phyloP scores from a whole-genome alignment of 2,888 invertebrate genomes.

The Venustoraphidia nigricollis region DNA sequence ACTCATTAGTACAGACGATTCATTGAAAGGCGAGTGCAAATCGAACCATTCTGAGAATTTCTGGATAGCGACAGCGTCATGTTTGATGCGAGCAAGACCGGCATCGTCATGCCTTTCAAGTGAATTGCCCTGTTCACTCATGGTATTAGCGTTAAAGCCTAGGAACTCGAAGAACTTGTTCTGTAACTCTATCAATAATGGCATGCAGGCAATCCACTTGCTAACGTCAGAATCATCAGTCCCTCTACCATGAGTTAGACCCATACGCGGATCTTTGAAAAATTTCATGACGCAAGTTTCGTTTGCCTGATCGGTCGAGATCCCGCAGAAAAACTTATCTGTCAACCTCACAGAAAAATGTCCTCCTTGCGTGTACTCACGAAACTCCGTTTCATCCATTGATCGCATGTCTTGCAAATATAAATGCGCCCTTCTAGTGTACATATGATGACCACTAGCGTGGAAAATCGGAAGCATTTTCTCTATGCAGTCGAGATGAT shows the following conservation, averaged over 20 bases:
- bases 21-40: too few species aligned
- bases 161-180: too few species aligned
- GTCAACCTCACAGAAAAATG: not conserved
- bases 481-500: not conserved
- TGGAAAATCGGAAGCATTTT: not conserved
- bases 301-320: not conserved
- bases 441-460: not conserved
- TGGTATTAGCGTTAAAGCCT: too few species aligned
- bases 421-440: not conserved
- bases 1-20: too few species aligned
- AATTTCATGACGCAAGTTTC: not conserved
- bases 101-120: too few species aligned
- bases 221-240: not conserved
- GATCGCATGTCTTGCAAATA: not conserved
- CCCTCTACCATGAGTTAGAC: not conserved
- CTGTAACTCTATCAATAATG: too few species aligned
- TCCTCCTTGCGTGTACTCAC: not conserved
- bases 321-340: not conserved
- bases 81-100: too few species aligned
- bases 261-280: not conserved
- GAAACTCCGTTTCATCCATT: not conserved
- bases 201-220: not conserved
- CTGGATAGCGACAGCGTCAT: too few species aligned
- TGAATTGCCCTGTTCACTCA: too few species aligned
- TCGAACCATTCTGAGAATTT: too few species aligned